phyloP scores from a whole-genome alignment of 2,113 vertebrate genomes.

The Chauna torquata region DNA sequence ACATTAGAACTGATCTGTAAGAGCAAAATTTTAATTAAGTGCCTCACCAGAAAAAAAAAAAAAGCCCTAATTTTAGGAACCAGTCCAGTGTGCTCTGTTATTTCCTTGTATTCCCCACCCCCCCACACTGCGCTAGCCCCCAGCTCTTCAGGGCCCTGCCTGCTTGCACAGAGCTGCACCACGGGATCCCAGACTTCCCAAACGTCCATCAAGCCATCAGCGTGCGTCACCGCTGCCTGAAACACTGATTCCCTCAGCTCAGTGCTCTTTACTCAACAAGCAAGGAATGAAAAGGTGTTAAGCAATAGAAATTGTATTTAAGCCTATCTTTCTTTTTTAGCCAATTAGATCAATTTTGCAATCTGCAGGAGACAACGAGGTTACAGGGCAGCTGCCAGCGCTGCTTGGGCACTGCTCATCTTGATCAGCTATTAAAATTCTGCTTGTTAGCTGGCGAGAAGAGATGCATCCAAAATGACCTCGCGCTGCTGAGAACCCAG shows the following conservation, averaged over 20 bases:
- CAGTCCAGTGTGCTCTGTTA: not conserved
- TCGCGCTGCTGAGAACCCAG: not conserved
- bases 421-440: conserved; percentile 8
- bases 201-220: not conserved
- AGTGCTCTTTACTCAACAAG: not conserved
- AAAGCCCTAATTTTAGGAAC: not conserved
- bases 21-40: not conserved
- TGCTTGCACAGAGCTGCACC: not conserved
- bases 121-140: not conserved
- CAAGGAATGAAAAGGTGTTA: conserved; percentile 28
- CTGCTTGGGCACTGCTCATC: conserved; percentile 3
- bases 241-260: not conserved
- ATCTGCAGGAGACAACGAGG: not conserved
- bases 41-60: rapidly evolving
- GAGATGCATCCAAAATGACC: not conserved
- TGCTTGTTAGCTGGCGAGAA: conserved; percentile 16
- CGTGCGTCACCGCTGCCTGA: not conserved
- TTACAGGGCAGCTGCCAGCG: conserved; percentile 34
- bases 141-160: not conserved
- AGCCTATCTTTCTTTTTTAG: conserved; percentile 4
- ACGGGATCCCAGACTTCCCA: not conserved
- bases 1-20: not conserved
- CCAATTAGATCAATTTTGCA: conserved; percentile 38
- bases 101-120: rapidly evolving
- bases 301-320: conserved; percentile 12